A percentile compares a stretch with the other conserved stretches of the same genome.
Evolutionary conservation across 2,797 vertebrate genomes (phyloP).

Genomic region (Oreonectes daqikongensis): DNA sequence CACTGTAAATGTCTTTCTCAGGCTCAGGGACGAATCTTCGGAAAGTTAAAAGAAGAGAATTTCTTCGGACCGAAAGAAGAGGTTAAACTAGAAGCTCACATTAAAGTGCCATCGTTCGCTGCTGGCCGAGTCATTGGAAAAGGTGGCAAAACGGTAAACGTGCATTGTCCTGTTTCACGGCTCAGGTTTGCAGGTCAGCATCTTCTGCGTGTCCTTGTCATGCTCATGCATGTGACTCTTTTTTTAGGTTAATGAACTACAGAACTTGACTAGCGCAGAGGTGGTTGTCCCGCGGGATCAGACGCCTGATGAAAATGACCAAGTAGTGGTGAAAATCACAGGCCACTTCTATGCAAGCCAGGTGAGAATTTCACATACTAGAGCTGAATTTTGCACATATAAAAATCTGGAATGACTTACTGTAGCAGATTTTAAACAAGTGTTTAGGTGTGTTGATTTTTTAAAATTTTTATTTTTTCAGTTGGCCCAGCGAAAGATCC

Average conservation of each 20-base stretch:
- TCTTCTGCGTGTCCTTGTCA: not conserved
- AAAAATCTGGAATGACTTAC: too few species aligned
- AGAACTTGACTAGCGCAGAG: slow-evolving; percentile 97
- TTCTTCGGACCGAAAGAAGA: slow-evolving; percentile 99
- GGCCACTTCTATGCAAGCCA: slow-evolving; percentile 99
- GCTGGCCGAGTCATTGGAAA: slow-evolving; percentile 98
- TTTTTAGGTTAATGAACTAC: slow-evolving; percentile 93
- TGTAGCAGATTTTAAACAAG: too few species aligned
- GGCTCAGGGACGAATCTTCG: slow-evolving; percentile 98
- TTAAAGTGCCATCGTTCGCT: slow-evolving; percentile 97
- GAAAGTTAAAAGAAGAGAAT: slow-evolving; percentile 99
- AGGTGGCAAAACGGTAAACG: slow-evolving; percentile 94
- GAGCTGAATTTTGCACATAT: not conserved
- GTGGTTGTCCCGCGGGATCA: slow-evolving; percentile 98
- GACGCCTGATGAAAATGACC: slow-evolving; percentile 97
- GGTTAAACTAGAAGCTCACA: slow-evolving; percentile 97
- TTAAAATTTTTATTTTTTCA: slow-evolving; percentile 58
- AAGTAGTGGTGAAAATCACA: slow-evolving; percentile 98
- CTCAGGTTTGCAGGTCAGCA: not conserved
- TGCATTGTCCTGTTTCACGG: not conserved
- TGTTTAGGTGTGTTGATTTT: not conserved
- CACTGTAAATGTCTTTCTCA: slow-evolving; percentile 58
- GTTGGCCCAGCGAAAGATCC: slow-evolving; percentile 99
- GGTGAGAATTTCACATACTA: slow-evolving; percentile 62
- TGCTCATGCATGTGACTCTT: not conserved